phyloP scores from a whole-genome alignment of 2,113 vertebrate species.

The Sander lucioperca region DNA sequence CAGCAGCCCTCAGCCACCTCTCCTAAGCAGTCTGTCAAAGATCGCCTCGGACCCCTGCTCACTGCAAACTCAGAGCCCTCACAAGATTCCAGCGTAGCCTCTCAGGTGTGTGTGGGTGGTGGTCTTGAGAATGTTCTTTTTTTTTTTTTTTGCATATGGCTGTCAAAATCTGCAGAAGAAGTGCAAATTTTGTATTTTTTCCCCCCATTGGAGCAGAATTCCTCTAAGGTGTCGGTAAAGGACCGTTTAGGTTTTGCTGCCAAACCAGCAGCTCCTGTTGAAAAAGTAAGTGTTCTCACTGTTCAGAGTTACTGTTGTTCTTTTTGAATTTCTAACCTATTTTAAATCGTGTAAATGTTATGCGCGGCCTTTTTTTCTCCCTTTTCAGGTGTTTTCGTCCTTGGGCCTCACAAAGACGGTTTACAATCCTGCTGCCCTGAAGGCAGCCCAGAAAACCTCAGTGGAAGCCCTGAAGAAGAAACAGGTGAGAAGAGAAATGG shows the following conservation, averaged over 20 bases:
- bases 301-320: not conserved
- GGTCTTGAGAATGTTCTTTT: not conserved
- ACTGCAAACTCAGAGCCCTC: slow-evolving; percentile 86
- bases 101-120: slow-evolving; percentile 84
- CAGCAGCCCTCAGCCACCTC: slow-evolving; percentile 84
- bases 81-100: slow-evolving; percentile 84
- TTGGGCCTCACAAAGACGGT: slow-evolving; percentile 98
- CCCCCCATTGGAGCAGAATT: slow-evolving; percentile 84
- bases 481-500: slow-evolving; percentile 83
- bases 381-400: slow-evolving; percentile 91
- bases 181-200: slow-evolving; percentile 25
- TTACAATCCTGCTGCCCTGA: slow-evolving; percentile 96
- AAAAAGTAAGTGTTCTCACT: slow-evolving; percentile 85
- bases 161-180: slow-evolving; percentile 30
- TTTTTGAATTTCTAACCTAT: not conserved
- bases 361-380: not conserved
- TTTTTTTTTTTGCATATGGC: not conserved
- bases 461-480: slow-evolving; percentile 96
- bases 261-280: slow-evolving; percentile 88
- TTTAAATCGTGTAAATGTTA: not conserved
- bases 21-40: slow-evolving; percentile 96
- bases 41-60: slow-evolving; percentile 92
- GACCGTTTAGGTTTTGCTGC: slow-evolving; percentile 92
- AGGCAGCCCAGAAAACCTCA: slow-evolving; percentile 90
- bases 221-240: slow-evolving; percentile 92